Base-by-base conservation (phyloP, 1,140 invertebrate species). In the Steinernema feltiae region DNA sequence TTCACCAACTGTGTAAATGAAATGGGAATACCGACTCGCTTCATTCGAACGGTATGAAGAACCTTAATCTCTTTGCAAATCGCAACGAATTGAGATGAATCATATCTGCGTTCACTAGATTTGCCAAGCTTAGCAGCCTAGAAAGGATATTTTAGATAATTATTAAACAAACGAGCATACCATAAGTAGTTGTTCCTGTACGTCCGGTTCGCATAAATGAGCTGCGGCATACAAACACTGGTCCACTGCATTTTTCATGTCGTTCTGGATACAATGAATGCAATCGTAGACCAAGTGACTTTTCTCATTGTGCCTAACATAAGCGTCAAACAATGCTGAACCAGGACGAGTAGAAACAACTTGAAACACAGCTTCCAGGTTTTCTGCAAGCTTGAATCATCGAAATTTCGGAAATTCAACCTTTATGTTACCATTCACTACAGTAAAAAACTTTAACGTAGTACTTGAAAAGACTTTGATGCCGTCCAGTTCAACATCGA, bases 71-170 rank as follows among this genome's bases (percentile, higher is more conserved):
- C 92, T 81, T 93, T 89, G 84, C 94, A 94, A 88, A 95, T 96
- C 80, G 90, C 90, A 17, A 97, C 92, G 87, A 95, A 97, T 73
- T 91, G 88, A 46, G 94, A 91, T 0, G 94, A 91, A 86, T 92
- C 89, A 69, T 91, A 91, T 76, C 91, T 91, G 15, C 90, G 89
- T 29, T 94, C 89, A 85, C 97, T 97, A 78, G 93, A 92, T 89
- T 97, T 97, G 1, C 95, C 95, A 89, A 95, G 97, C 82, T 94
- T 92, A 0, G 95, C 94, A 35, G 95, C 91, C 90, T 92, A 77
- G 41, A 87, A 87, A 7, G 35, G 7, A 18, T 41, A 41, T 7
- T 41, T 7, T 41, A 7, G 18, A 41, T 18, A 7, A 41, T 7
- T 7, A 41, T 41, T 41, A 18, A 7, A 75, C 41, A 24, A 71